Conservation (phyloP, 92 coral and sea anemone species). For the Paragorgia papillata region DNA sequence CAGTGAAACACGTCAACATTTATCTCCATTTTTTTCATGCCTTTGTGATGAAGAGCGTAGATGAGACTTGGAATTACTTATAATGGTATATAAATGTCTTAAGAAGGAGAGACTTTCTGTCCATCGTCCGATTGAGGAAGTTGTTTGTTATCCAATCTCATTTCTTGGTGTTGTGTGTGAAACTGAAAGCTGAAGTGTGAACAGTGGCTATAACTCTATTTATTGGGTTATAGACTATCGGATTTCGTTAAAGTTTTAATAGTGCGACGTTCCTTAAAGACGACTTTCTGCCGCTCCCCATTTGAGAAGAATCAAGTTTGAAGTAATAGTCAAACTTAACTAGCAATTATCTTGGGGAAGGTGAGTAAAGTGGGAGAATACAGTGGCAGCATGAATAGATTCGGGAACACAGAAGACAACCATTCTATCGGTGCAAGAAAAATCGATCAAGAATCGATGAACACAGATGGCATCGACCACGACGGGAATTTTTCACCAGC, state of each 20-base stretch:
- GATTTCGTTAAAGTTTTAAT: conserved; percentile 17
- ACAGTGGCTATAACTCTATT: conserved; percentile 11
- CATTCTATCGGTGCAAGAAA: conserved; percentile 22
- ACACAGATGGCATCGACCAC: neutral
- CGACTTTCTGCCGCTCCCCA: conserved; percentile 17
- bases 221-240: conserved; percentile 10
- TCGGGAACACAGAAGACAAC: conserved; percentile 6
- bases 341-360: neutral
- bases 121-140: neutral
- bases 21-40: neutral
- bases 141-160: neutral
- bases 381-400: neutral
- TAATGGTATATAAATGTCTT: conserved; percentile 1
- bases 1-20: neutral
- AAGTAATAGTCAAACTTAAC: no score
- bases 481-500: neutral
- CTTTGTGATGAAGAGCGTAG: conserved; percentile 3
- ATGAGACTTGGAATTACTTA: conserved; percentile 5
- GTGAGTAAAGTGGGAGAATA: neutral
- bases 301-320: neutral
- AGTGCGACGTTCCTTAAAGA: neutral
- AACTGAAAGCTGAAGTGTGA: conserved; percentile 2
- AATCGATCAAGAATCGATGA: conserved; percentile 30
- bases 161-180: neutral
- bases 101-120: neutral